A percentile compares a stretch with the other conserved stretches of the same genome.
These are phyloP conservation scores for Brachyrhaphis roseni DNA, from an alignment of 2,797 vertebrate genomes.

Conservation along the genomic window DNA sequence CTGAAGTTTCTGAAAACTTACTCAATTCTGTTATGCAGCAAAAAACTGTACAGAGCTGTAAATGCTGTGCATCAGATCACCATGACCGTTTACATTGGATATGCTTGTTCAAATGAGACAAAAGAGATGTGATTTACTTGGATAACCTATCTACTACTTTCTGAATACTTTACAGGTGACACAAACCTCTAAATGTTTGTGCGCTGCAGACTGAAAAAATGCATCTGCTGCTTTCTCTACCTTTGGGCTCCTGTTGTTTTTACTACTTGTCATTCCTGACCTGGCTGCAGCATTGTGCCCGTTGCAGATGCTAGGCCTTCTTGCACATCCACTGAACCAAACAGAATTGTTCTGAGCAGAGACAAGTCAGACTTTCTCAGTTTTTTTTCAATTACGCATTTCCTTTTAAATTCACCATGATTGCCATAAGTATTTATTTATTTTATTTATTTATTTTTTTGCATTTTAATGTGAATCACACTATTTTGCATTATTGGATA, in stretches of 20 bases:
- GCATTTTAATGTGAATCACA: background rate
- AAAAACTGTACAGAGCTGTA: background rate
- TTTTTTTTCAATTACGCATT: background rate
- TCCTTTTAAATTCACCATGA: background rate
- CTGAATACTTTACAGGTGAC: background rate
- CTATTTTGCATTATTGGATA: constrained; percentile 33
- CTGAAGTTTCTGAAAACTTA: background rate
- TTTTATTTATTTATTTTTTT: background rate
- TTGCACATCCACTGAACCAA: background rate
- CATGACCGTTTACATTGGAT: background rate
- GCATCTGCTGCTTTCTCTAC: background rate
- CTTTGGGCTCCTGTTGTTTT: background rate
- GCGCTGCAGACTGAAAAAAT: background rate
- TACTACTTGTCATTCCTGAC: constrained; percentile 6
- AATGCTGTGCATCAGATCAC: background rate
- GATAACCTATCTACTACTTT: background rate
- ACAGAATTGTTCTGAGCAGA: background rate
- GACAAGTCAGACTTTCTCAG: background rate
- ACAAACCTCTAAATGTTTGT: no score
- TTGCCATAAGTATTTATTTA: background rate
- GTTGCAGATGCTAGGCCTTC: background rate
- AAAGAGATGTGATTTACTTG: background rate
- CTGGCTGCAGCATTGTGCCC: background rate
- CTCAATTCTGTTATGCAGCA: background rate
- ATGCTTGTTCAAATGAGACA: background rate